phyloP scores from a whole-genome alignment of 2,888 invertebrate genomes.

The Malthinus flaveolus region DNA sequence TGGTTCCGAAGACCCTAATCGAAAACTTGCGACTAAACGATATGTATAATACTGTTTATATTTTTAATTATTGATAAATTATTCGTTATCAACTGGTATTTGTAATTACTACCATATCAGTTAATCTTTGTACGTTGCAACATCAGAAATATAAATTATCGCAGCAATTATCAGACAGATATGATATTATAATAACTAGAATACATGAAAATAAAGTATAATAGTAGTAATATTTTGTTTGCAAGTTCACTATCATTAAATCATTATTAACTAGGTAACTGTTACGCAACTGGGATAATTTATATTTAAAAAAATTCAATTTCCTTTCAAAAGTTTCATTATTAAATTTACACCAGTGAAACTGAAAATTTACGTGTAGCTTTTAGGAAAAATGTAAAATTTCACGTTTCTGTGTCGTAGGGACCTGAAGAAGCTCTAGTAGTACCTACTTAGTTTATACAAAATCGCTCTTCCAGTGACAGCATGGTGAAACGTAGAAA shows the following conservation, averaged over 20 bases:
- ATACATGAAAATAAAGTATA: conserved; percentile 24
- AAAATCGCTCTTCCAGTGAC: too few species aligned
- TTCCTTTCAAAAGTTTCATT: too few species aligned
- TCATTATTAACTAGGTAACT: too few species aligned
- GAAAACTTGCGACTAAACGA: conserved; percentile 2
- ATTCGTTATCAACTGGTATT: conserved; percentile 19
- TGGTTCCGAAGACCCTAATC: conserved; percentile 16
- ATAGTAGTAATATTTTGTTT: conserved; percentile 1
- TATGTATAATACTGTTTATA: conserved; percentile 1
- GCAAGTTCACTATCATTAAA: not conserved
- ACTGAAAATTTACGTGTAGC: too few species aligned
- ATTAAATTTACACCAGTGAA: too few species aligned
- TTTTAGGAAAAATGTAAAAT: too few species aligned
- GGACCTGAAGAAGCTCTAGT: too few species aligned
- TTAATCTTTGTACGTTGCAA: conserved; percentile 29
- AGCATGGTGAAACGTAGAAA: too few species aligned
- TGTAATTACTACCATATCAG: conserved; percentile 22
- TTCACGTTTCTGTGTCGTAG: too few species aligned
- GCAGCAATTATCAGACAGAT: conserved; percentile 18
- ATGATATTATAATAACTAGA: not conserved
- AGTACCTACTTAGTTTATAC: too few species aligned
- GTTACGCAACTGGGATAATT: too few species aligned
- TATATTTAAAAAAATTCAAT: too few species aligned
- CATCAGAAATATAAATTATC: conserved; percentile 22
- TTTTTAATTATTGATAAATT: conserved; percentile 23